Percentiles rank a stretch among this genome's conserved stretches.
Evolutionary conservation across 1,140 invertebrate genomes (phyloP).

Genomic region (Probaryconus sp.): DNA sequence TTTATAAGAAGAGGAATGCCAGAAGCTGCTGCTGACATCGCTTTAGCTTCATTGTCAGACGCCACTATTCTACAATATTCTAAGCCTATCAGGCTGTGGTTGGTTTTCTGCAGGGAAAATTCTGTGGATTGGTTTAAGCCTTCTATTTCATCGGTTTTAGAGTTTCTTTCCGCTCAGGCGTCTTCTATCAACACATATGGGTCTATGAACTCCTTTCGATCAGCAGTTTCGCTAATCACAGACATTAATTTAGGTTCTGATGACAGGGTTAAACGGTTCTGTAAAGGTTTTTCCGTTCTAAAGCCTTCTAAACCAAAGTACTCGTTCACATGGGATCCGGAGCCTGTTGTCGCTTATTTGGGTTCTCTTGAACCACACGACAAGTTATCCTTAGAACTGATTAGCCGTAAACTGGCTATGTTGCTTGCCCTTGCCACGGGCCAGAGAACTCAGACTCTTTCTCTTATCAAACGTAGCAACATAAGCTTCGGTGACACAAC

Average conservation of each 20-base stretch:
- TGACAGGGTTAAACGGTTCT: slow-evolving; percentile 20
- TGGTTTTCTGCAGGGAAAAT: neutral
- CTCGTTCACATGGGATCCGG: too few species aligned
- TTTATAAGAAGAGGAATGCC: neutral
- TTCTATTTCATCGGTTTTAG: neutral
- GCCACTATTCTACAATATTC: slow-evolving; percentile 10
- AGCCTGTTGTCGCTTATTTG: neutral
- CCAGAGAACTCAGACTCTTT: slow-evolving; percentile 14
- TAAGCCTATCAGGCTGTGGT: slow-evolving; percentile 23
- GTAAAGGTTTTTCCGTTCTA: too few species aligned
- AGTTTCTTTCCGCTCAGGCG: slow-evolving; percentile 1
- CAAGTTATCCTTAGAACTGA: neutral
- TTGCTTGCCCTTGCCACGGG: neutral
- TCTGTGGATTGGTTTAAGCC: slow-evolving; percentile 28
- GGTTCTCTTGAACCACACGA: neutral
- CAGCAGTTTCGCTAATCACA: slow-evolving; percentile 15
- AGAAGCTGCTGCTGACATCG: neutral
- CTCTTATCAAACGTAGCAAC: slow-evolving; percentile 10
- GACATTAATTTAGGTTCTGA: neutral
- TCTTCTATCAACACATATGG: neutral
- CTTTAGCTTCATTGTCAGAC: neutral
- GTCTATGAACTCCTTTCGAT: slow-evolving; percentile 15
- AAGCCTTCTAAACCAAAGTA: too few species aligned
- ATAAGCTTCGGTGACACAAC: slow-evolving; percentile 10
- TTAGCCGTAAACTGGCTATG: slow-evolving; percentile 8